Conservation (phyloP, 2,797 vertebrate species). For the Fundulus diaphanus region DNA sequence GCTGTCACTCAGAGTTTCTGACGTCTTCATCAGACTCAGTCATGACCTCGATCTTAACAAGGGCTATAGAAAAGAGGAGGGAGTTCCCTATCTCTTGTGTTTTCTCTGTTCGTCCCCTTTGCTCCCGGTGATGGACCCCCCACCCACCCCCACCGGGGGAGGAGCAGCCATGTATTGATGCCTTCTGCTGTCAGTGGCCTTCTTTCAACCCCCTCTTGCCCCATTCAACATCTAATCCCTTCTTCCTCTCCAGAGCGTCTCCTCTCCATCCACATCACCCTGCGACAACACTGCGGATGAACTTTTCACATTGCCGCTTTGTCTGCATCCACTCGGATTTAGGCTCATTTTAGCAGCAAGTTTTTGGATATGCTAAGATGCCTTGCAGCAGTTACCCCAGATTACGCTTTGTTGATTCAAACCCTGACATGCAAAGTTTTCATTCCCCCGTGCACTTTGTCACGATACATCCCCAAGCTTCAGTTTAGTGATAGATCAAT, state of each 20-base stretch:
- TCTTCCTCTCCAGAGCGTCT: constrained; percentile 69
- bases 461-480: background rate
- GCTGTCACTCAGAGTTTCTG: constrained; percentile 88
- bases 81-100: constrained; percentile 73
- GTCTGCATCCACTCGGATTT: constrained; percentile 35
- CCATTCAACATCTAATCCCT: constrained; percentile 75
- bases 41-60: constrained; percentile 85
- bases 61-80: constrained; percentile 60
- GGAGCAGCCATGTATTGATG: constrained; percentile 69
- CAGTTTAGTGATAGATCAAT: background rate
- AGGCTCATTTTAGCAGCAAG: constrained; percentile 18
- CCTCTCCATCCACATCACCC: constrained; percentile 62
- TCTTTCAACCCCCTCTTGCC: constrained; percentile 60
- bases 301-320: constrained; percentile 60
- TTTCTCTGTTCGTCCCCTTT: constrained; percentile 65
- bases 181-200: constrained; percentile 77
- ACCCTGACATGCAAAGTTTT: background rate
- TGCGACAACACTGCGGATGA: constrained; percentile 59
- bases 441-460: background rate
- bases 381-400: background rate
- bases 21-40: constrained; percentile 93
- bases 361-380: constrained; percentile 10
- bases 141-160: constrained; percentile 45
- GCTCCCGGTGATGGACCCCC: constrained; percentile 59
- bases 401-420: background rate